Conservation (phyloP, 2,113 vertebrate genomes). For the Oriolus oriolus region DNA sequence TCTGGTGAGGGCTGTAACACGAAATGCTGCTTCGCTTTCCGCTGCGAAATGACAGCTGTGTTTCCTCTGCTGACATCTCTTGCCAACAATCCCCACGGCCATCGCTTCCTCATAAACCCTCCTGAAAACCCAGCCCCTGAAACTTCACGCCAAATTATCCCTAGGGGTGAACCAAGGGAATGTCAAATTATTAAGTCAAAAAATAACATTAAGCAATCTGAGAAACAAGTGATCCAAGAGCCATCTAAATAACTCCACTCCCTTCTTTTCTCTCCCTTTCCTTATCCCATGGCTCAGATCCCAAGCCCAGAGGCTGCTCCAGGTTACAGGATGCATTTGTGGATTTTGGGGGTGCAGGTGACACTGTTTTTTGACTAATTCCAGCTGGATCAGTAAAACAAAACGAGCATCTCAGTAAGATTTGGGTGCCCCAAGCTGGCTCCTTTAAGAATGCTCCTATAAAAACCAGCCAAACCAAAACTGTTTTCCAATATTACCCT, state of each 20-base stretch:
- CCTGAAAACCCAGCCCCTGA: background rate
- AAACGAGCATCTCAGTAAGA: fast-evolving
- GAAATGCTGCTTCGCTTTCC: background rate
- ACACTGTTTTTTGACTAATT: background rate
- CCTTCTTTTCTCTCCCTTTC: background rate
- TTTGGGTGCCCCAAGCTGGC: background rate
- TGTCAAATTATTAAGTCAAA: background rate
- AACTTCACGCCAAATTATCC: background rate
- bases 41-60: background rate
- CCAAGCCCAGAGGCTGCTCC: background rate
- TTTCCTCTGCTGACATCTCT: background rate
- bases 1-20: background rate
- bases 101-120: background rate
- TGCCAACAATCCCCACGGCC: background rate
- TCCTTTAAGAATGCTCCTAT: background rate
- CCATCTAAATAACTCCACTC: background rate
- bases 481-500: background rate
- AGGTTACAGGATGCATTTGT: background rate
- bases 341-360: background rate
- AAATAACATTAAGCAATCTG: background rate
- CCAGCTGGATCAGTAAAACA: background rate
- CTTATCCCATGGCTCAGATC: background rate
- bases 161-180: background rate
- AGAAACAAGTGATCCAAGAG: background rate
- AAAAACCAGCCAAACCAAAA: background rate